Percentiles rank a stretch among this genome's conserved stretches.
These are phyloP conservation scores for Netelia virgata DNA, from an alignment of 2,888 invertebrate species.

Conservation along the genomic window DNA sequence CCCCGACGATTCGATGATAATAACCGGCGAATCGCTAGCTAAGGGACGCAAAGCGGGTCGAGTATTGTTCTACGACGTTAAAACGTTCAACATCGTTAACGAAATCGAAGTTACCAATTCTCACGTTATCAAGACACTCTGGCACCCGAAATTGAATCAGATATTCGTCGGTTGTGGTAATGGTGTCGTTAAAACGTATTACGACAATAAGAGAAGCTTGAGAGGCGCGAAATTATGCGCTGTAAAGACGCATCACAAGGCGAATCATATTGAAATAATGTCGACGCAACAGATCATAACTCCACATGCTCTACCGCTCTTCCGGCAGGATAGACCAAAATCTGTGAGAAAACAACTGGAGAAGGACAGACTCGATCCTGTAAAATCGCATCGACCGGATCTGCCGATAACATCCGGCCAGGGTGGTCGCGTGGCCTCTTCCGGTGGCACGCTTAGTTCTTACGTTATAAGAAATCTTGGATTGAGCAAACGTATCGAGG, in stretches of 20 bases:
- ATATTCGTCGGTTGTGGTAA: constrained; percentile 97
- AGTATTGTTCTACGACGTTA: constrained; percentile 92
- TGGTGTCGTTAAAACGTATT: constrained; percentile 95
- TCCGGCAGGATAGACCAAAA: constrained; percentile 95
- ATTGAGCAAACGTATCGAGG: constrained; percentile 95
- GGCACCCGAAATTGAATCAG: constrained; percentile 99
- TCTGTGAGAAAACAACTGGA: constrained; percentile 96
- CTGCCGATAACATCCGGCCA: constrained; percentile 95
- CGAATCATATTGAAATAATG: constrained; percentile 94
- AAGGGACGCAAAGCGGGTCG: constrained; percentile 88
- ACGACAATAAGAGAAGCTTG: constrained; percentile 94
- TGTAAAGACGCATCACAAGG: constrained; percentile 92
- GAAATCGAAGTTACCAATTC: constrained; percentile 92
- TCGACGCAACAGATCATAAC: constrained; percentile 97
- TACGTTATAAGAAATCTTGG: constrained; percentile 98
- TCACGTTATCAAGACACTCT: constrained; percentile 94
- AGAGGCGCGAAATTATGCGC: constrained; percentile 97
- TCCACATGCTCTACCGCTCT: constrained; percentile 97
- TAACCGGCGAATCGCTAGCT: constrained; percentile 94
- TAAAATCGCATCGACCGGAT: constrained; percentile 93
- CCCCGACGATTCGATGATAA: constrained; percentile 95
- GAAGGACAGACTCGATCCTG: constrained; percentile 94
- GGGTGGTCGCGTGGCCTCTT: constrained; percentile 97
- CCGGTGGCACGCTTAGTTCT: constrained; percentile 97
- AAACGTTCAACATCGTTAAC: constrained; percentile 90